Conservation (phyloP, 1,140 invertebrate genomes). For the Trichomalopsis sarcophagae region DNA sequence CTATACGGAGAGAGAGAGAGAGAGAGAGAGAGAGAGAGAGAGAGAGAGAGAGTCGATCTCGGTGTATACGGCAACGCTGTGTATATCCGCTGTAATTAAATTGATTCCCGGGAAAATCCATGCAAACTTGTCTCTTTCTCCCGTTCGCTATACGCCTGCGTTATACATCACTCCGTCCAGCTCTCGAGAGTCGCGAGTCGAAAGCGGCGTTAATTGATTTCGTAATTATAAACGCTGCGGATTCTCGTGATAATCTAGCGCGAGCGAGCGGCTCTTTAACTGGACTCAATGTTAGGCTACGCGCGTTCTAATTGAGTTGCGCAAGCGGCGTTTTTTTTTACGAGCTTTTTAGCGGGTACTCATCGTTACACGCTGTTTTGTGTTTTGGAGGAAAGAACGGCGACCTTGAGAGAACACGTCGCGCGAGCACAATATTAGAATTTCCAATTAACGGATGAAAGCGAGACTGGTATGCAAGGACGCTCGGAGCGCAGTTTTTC, state of each 20-base stretch:
- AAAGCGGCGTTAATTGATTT: conserved; percentile 21
- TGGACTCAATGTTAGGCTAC: neutral
- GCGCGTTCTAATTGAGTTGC: neutral
- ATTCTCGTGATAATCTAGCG: too few species aligned
- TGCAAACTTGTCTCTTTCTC: neutral
- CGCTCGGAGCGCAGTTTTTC: too few species aligned
- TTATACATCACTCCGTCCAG: too few species aligned
- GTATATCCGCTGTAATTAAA: conserved; percentile 1
- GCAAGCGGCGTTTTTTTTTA: neutral
- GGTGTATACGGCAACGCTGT: too few species aligned
- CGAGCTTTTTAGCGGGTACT: neutral
- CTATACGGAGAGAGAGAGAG: too few species aligned
- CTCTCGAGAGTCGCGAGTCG: neutral
- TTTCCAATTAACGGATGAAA: too few species aligned
- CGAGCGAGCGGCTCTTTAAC: neutral
- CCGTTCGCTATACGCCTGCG: too few species aligned
- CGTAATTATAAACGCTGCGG: neutral
- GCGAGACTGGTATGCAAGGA: neutral
- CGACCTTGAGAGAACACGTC: neutral
- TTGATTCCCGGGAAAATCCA: neutral
- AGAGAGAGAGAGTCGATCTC: neutral
- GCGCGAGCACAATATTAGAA: too few species aligned
- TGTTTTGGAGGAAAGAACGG: neutral
- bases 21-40: neutral
- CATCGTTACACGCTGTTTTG: neutral